Evolutionary conservation across 2,113 vertebrate genomes (phyloP).

Genomic region (Tetrax tetrax): DNA sequence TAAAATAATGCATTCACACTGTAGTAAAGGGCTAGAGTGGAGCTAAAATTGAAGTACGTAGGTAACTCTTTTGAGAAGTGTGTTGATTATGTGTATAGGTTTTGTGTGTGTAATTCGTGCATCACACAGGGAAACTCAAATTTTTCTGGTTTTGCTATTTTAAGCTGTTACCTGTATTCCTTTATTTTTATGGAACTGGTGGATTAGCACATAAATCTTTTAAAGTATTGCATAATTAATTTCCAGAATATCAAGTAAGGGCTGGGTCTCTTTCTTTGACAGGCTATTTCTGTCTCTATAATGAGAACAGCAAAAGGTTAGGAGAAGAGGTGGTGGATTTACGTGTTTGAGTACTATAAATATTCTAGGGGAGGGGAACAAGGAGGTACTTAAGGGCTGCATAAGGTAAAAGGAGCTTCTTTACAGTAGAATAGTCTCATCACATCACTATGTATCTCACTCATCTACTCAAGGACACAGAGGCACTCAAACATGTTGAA

Average conservation of each 20-base stretch:
- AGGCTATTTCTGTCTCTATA: background rate
- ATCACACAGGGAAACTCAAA: background rate
- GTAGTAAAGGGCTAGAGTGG: background rate
- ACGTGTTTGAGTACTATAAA: background rate
- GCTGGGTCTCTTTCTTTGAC: background rate
- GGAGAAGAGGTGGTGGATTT: background rate
- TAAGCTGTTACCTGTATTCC: background rate
- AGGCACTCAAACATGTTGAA: background rate
- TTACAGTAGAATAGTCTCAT: background rate
- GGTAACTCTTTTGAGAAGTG: background rate
- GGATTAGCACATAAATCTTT: background rate
- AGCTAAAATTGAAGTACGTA: background rate
- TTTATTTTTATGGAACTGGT: background rate
- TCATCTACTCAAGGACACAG: background rate
- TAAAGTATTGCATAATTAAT: background rate
- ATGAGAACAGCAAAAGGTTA: background rate
- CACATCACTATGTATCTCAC: background rate
- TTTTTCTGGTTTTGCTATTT: background rate
- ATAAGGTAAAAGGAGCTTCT: background rate
- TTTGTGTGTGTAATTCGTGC: background rate
- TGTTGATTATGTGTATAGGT: background rate
- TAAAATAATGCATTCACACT: background rate
- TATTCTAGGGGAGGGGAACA: background rate
- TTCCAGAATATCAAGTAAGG: background rate
- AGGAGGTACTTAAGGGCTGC: background rate